Evolutionary conservation across 2,113 vertebrate species (phyloP), one percentile per base, ranked within the genome.

Genomic region (Tupaia tana): DNA sequence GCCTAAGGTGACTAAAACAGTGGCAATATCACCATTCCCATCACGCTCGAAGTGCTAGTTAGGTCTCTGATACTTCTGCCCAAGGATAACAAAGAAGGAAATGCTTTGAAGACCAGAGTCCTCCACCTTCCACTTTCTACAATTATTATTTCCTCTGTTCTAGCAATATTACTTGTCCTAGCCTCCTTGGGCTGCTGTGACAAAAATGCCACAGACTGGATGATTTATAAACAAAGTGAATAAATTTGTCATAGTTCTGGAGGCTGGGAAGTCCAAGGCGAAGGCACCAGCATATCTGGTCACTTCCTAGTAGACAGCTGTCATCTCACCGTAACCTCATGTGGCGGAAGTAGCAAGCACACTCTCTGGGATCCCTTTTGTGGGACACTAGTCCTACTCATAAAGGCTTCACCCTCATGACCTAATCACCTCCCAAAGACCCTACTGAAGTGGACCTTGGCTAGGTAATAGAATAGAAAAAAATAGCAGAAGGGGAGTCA

Each of bases 71-170:
- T 61, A 3, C 22, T 59, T 70, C 54, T 69, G 25, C 11, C 63
- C 64, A 34, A 52, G 63, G 7, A 43, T 27, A 2, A 64, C 43
- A n/a, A 18, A 64, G 82, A 66, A 27, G 69, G 56, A 24, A 58
- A 9, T 20, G 16, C 56, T 78, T 43, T 9, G 24, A 67, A 74
- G 52, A 86, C 75, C 34, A 27, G 71, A n/a, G 8, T 1, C 9
- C 1, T 11, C 22, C 12, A 34, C 4, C 3, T 6, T 9, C 1
- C 4, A 29, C 19, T 4, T 87, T 70, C 22, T 34, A 14, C 1
- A 3, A 6, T 34, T 54, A 12, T n/a, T 15, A 10, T 20, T 29
- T 81, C 22, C 18, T 27, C 24, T 79, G 74, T 74, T 77, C 31
- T 29, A n/a, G n/a, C 67, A 73, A 25, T 58, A 31, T 22, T n/a